Conservation (phyloP, 1,140 invertebrate genomes). For the Cherax destructor region DNA sequence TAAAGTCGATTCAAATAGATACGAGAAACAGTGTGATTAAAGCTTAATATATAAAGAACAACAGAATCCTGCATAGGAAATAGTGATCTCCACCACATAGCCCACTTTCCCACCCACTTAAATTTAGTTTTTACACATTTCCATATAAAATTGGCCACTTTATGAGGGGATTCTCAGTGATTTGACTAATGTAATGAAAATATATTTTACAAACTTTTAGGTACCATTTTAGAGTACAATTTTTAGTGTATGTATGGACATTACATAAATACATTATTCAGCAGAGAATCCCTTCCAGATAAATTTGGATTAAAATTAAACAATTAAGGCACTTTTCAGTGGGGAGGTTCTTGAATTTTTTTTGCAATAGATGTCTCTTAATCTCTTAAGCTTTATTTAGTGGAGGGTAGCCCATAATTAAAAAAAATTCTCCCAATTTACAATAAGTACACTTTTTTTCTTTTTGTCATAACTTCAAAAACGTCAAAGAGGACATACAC, state of each 20-base stretch:
- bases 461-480: not conserved
- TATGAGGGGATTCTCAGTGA: not conserved
- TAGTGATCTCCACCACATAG: not conserved
- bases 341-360: slow-evolving; percentile 35
- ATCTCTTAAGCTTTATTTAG: slow-evolving; percentile 6
- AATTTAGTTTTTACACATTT: not conserved
- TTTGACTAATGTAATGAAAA: not conserved
- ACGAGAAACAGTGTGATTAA: not conserved
- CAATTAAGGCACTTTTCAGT: slow-evolving; percentile 38
- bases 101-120: not conserved
- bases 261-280: not conserved
- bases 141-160: not conserved
- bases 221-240: not conserved
- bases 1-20: not conserved
- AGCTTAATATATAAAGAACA: not conserved
- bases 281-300: not conserved
- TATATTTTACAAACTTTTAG: not conserved
- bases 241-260: no score
- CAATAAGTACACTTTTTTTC: slow-evolving; percentile 45
- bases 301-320: slow-evolving; percentile 18
- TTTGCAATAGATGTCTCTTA: slow-evolving; percentile 3
- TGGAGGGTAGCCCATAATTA: slow-evolving; percentile 20
- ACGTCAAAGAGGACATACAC: slow-evolving; percentile 33
- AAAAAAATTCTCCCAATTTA: slow-evolving; percentile 10
- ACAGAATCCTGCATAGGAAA: no score